Evolutionary conservation across 2,888 invertebrate genomes (phyloP).

Genomic region (Eueremaeus valkanovi): DNA sequence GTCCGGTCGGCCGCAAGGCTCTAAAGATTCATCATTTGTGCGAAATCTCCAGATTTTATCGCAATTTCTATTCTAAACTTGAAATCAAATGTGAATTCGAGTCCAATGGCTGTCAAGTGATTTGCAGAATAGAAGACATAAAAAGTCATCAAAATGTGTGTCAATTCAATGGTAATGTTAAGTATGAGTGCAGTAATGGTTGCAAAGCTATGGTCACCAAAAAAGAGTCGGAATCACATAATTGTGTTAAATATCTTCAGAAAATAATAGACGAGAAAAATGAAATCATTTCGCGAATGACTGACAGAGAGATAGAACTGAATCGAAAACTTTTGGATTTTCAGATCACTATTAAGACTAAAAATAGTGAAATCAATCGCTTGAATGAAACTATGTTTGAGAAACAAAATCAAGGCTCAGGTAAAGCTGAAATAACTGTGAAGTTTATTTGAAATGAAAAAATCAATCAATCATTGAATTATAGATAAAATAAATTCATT

Average conservation of each 20-base stretch:
- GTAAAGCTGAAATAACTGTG: too few species aligned
- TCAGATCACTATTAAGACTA: not conserved
- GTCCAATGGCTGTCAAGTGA: not conserved
- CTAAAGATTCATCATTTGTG: not conserved
- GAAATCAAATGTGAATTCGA: not conserved
- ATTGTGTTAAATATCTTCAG: not conserved
- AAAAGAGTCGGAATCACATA: not conserved
- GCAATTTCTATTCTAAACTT: not conserved
- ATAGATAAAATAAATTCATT: too few species aligned
- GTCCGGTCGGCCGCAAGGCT: not conserved
- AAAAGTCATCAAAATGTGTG: not conserved
- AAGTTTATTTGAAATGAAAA: too few species aligned
- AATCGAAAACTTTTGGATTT: not conserved
- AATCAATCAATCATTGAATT: too few species aligned
- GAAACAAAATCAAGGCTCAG: not conserved
- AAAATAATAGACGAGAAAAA: not conserved
- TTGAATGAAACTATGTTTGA: not conserved
- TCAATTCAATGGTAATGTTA: not conserved
- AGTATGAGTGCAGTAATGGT: not conserved
- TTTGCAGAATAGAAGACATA: not conserved
- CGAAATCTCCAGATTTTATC: not conserved
- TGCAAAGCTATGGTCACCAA: constrained; percentile 3
- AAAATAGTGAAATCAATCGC: not conserved
- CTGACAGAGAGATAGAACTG: not conserved
- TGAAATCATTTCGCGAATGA: not conserved